Evolutionary conservation across 2,113 vertebrate genomes (phyloP), one percentile per base, ranked within the genome.

Genomic region (Vicugna pacos): DNA sequence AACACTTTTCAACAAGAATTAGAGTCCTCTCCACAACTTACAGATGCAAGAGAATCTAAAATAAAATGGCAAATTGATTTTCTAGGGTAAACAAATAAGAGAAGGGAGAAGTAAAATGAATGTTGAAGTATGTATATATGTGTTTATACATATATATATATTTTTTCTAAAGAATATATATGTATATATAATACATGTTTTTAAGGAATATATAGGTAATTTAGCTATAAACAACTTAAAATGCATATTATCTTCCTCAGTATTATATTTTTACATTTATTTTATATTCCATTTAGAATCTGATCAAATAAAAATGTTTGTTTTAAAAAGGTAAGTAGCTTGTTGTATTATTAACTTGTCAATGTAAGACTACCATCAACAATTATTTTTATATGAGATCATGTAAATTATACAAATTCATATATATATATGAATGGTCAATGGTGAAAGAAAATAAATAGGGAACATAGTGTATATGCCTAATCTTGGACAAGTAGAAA

Each of bases 191-290:
- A 48, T 6, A 79, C 20, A 60, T 38, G 4, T 14, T 54, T 50
- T 50, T 62, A 28, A 50, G 9, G 30, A 11, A 22, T 48, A n/a
- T 48, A 46, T n/a, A 5, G 3, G 12, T n/a, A 89, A 48, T 82
- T 93, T 38, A 67, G 35, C 35, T 94, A 73, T 60, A 13, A 81
- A 50, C 28, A 54, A 50, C 60, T 95, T 77, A 65, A 84, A 87
- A 72, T 30, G 20, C 22, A n/a, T n/a, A 72, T 52, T 92, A 80
- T 35, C 28, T 42, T 69, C 35, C 50, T 84, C 14, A 48, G 52
- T 46, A 58, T 12, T n/a, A 30, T 86, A 56, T 86, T 70, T 89
- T 96, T 60, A 48, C 22, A 76, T 89, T 96, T 77, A 50, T 73
- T 87, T 79, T 17, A 67, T 80, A 77, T 84, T 70, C 16, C 26